Evolutionary conservation across 1,140 invertebrate species (phyloP), one percentile per base, ranked within the genome.

Genomic region (Solenopsis fugax): DNA sequence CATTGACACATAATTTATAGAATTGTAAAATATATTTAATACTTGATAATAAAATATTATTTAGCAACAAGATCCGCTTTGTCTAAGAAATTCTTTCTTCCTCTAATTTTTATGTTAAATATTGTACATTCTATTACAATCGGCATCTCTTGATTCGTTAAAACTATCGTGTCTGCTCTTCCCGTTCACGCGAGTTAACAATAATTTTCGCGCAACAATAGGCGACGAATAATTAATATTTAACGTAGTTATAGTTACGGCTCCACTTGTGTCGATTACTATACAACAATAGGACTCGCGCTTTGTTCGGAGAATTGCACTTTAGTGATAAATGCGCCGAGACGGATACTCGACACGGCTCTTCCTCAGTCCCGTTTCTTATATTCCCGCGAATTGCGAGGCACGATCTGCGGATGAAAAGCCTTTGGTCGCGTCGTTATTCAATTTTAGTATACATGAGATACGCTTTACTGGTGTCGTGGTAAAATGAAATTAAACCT

Each of bases 291-390:
- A 37, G 80, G 4, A 37, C 16, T 60, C 24, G 29, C 56, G 54
- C 69, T 84, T 84, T 84, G 69, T 84, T 37, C 69, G 41, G 69
- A 37, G 37, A 84, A 84, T 75, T 84, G 54, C 54, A n/a, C 69
- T 50, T 41, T 41, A 41, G 18, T 84, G 56, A 84, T 84, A 84
- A 84, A 82, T 50, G 54, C 67, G 24, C 7, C 69, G 54, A 50
- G 29, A 45, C n/a, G 9, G 21, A 73, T 45, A 73, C 54, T 50
- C 80, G 16, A 60, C 65, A 10, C 52, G 54, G 24, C 24, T 60
- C 54, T 21, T 37, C 12, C 34, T 45, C 37, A 6, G 41, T 45
- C 3, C 37, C 6, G 69, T 73, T 84, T 84, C 54, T 84, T 73
- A 50, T 75, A 84, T 75, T 29, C 37, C 16, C n/a, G 54, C 45